A percentile compares a stretch with the other conserved stretches of the same genome.
Conservation (phyloP, 2,888 invertebrate species). For the Ochropleura leucogaster region DNA sequence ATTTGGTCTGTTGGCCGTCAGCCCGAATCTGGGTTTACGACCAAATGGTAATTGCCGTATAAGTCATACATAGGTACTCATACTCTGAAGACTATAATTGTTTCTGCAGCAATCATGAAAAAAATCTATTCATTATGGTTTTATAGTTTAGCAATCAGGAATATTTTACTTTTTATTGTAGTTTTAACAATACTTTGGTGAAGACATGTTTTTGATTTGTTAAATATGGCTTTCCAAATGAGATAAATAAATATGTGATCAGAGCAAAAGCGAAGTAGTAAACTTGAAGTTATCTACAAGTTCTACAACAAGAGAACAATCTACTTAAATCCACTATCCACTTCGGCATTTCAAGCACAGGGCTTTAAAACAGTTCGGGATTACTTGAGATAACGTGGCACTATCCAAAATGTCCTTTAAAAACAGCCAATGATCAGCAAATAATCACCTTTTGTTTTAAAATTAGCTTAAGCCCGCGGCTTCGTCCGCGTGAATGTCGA, state of each 20-base stretch:
- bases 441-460: neutral
- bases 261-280: no score
- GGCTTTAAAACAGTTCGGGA: neutral
- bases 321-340: neutral
- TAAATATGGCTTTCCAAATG: no score
- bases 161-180: no score
- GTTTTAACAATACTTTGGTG: no score
- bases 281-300: no score
- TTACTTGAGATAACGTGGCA: neutral
- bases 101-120: neutral
- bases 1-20: no score
- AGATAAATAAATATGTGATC: no score
- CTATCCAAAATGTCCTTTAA: neutral
- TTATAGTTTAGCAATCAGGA: neutral
- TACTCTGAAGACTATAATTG: neutral
- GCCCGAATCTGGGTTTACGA: neutral
- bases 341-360: neutral
- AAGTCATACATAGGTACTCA: neutral
- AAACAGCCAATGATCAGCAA: neutral
- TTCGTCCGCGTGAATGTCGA: no score
- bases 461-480: no score
- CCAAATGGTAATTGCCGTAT: neutral
- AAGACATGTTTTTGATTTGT: no score
- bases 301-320: no score
- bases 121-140: neutral